Base-by-base conservation (phyloP, 2,113 vertebrate genomes). In the Sorex araneus region DNA sequence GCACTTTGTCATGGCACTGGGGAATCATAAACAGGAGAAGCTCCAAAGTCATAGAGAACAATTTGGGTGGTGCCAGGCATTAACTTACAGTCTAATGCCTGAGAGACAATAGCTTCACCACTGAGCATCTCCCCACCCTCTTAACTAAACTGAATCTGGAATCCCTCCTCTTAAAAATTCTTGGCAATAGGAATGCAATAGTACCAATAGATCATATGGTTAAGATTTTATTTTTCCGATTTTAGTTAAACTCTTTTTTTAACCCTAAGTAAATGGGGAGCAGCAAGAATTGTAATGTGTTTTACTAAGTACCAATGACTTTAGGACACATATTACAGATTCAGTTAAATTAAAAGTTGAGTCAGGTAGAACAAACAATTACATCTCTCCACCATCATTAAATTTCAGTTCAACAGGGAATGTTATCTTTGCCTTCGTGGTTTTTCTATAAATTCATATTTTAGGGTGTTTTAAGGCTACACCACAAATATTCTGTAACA, bases 321-420 rank as follows among this genome's bases (percentile, higher is more conserved):
- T 96, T 84, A 79, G n/a, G 96, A 73, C 80, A 94, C 92, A 89
- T 84, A 91, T 90, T 95, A 96, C 66, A 91, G 87, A 78, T 97
- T 93, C 94, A 70, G 84, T 97, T 97, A 96, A 97, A 97, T 97
- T 96, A 97, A 96, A 95, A 97, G 92, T 91, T 94, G 93, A 95
- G 67, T 94, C 92, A 92, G 81, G 95, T 96, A 95, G 88, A 96
- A 73, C 36, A 84, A 64, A 96, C 84, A 97, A 95, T 97, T 97
- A 96, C 79, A 97, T 97, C 94, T 96, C 84, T 96, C 95, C 78
- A 84, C 95, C 89, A 60, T 94, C 97, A 98, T 98, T 98, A 98
- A 97, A 97, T 97, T 97, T 97, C 74, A 96, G 96, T 97, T 97
- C 97, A 97, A 73, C 21, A 47, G 95, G 94, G 97, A 97, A 97